phyloP scores from a whole-genome alignment of 2,113 vertebrate genomes.

The Suricata suricatta region DNA sequence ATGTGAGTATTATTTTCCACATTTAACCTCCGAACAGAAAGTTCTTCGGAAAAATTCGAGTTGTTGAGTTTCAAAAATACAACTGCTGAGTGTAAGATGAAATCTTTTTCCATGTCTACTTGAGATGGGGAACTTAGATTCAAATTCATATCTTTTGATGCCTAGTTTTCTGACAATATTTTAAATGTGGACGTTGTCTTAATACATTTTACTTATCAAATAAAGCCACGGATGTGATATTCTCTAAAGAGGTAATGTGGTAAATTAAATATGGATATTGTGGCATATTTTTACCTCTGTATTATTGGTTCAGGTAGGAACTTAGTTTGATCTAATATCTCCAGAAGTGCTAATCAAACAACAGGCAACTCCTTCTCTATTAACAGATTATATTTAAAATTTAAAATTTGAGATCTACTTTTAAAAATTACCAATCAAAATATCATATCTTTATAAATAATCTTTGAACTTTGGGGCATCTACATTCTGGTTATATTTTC shows the following conservation, averaged over 20 bases:
- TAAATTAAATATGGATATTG: neutral
- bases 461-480: neutral
- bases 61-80: neutral
- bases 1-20: neutral
- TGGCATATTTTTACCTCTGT: neutral
- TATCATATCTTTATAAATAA: neutral
- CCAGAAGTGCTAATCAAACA: neutral
- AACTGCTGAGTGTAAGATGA: neutral
- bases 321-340: neutral
- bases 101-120: neutral
- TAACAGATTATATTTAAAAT: neutral
- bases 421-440: neutral
- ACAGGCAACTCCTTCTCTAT: neutral
- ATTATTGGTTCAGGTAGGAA: neutral
- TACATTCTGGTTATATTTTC: neutral
- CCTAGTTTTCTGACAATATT: neutral
- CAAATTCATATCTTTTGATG: neutral
- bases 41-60: neutral
- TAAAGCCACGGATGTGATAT: neutral
- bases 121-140: neutral
- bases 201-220: neutral
- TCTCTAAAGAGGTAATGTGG: neutral
- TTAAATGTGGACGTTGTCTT: neutral
- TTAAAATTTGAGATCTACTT: neutral
- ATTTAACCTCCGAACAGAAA: neutral